phyloP scores from a whole-genome alignment of 1,140 invertebrate genomes.

The Sitophilus oryzae region DNA sequence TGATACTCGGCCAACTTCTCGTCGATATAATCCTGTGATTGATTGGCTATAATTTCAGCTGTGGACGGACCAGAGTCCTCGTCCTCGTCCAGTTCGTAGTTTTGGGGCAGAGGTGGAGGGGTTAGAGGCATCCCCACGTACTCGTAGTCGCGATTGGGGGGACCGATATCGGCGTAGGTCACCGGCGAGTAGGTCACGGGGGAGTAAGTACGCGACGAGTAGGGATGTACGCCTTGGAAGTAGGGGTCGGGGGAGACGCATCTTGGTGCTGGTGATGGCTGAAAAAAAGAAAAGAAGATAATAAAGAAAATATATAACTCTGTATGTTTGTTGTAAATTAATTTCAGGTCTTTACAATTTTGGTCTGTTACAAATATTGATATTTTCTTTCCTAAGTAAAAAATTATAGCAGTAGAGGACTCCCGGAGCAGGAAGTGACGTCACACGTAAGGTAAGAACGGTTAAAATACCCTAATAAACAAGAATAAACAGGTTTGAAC shows the following conservation, averaged over 20 bases:
- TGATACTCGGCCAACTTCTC: constrained; percentile 90
- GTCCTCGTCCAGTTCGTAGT: constrained; percentile 49
- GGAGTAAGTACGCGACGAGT: constrained; percentile 48
- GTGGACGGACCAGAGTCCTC: constrained; percentile 72
- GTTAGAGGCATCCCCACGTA: constrained; percentile 63
- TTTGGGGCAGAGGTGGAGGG: constrained; percentile 51
- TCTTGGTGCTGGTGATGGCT: constrained; percentile 40
- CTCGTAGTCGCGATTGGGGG: constrained; percentile 50
- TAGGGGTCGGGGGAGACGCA: constrained; percentile 35
- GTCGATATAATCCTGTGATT: constrained; percentile 90
- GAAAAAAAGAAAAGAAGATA: too few species aligned
- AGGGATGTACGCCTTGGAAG: constrained; percentile 35
- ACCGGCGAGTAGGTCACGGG: constrained; percentile 57
- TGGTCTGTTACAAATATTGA: too few species aligned
- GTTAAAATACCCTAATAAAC: too few species aligned
- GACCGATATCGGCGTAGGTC: constrained; percentile 58
- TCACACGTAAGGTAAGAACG: too few species aligned
- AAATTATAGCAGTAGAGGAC: too few species aligned
- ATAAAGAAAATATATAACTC: too few species aligned
- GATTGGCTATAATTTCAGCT: constrained; percentile 84
- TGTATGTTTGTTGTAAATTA: too few species aligned
- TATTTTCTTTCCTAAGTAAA: too few species aligned
- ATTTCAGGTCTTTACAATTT: too few species aligned
- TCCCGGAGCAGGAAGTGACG: too few species aligned
- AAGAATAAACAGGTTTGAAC: too few species aligned